Conservation (phyloP, 2,888 invertebrate genomes). For the Stenodera caucasica region DNA sequence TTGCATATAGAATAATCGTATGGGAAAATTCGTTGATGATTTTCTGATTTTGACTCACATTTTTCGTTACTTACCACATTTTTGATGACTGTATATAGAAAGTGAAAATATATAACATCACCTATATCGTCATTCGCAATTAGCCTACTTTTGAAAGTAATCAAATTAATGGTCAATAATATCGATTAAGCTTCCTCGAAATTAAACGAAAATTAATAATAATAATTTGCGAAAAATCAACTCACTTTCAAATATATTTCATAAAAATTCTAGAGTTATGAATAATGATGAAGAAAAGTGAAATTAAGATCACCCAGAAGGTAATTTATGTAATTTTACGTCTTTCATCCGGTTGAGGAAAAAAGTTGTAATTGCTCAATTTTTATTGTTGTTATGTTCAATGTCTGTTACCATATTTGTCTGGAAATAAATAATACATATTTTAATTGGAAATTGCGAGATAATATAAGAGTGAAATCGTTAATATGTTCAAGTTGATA, state of each 20-base stretch:
- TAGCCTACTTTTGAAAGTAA: constrained; percentile 18
- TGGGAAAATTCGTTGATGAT: too few relatives aligned
- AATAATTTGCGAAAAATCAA: not conserved
- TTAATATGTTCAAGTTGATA: constrained; percentile 5
- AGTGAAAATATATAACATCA: not conserved
- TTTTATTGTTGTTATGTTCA: not conserved
- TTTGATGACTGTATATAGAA: not conserved
- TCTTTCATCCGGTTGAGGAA: too few relatives aligned
- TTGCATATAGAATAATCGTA: too few relatives aligned
- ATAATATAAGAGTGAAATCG: constrained; percentile 14
- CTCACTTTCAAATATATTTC: not conserved
- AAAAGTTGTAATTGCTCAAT: too few relatives aligned
- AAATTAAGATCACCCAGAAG: too few relatives aligned
- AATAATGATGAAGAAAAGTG: too few relatives aligned
- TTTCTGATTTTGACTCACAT: too few relatives aligned
- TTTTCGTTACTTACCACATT: too few relatives aligned
- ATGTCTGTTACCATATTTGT: not conserved
- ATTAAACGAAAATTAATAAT: too few relatives aligned
- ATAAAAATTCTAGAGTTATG: too few relatives aligned
- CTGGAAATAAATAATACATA: constrained; percentile 8
- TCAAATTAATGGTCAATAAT: not conserved
- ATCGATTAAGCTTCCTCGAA: too few relatives aligned
- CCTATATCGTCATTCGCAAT: constrained; percentile 17
- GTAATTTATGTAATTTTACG: too few relatives aligned
- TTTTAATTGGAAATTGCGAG: not conserved